Evolutionary conservation across 2,888 invertebrate species (phyloP).

Genomic region (Polietes domitor): DNA sequence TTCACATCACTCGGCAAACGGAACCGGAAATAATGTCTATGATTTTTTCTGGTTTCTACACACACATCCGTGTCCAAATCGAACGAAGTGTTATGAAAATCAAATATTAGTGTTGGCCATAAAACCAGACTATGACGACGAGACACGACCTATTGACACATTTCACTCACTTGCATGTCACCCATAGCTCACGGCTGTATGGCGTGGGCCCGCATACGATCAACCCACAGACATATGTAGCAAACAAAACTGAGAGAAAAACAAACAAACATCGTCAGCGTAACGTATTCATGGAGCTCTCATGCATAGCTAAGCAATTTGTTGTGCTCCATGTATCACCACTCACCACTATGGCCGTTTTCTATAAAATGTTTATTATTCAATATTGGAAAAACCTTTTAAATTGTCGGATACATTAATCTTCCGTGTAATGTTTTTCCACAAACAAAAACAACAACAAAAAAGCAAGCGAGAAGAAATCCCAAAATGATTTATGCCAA

Average conservation of each 20-base stretch:
- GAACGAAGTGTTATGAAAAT: not conserved
- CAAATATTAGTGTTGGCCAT: not conserved
- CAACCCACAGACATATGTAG: not conserved
- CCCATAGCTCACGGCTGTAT: not conserved
- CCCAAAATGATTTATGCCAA: conserved; percentile 60
- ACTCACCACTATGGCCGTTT: not conserved
- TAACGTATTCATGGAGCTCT: not conserved
- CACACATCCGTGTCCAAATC: no score
- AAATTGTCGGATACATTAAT: conserved; percentile 66
- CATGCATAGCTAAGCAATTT: not conserved
- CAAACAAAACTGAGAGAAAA: no score
- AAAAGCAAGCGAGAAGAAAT: conserved; percentile 33
- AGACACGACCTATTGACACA: conserved; percentile 51
- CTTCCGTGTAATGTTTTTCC: conserved; percentile 30
- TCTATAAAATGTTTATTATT: conserved; percentile 50
- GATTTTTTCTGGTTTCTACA: not conserved
- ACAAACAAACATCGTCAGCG: not conserved
- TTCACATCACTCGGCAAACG: not conserved
- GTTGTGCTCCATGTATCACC: conserved; percentile 2
- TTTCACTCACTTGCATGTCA: conserved; percentile 26
- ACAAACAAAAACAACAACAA: not conserved
- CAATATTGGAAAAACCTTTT: conserved; percentile 61
- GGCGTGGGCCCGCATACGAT: not conserved
- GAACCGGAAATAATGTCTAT: conserved; percentile 13
- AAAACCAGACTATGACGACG: not conserved